Conservation (phyloP, 2,888 invertebrate species). For the Galerucella nymphaeae region DNA sequence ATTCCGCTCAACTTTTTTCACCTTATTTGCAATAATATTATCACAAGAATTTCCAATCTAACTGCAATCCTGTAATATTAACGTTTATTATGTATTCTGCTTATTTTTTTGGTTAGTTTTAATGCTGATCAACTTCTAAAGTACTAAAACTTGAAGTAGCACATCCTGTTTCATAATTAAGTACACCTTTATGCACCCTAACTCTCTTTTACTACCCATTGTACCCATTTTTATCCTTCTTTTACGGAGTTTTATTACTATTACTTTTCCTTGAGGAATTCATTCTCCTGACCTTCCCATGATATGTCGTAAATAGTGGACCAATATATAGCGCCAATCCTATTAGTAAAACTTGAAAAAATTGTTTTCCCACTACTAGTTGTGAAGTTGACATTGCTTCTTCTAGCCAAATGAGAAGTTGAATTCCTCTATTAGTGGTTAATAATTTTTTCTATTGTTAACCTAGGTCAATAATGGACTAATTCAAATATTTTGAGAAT, state of each 20-base stretch:
- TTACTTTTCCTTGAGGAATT: slow-evolving; percentile 21
- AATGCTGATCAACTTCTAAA: slow-evolving; percentile 7
- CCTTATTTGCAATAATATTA: too few species aligned
- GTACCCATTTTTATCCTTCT: slow-evolving; percentile 28
- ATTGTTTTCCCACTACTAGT: too few species aligned
- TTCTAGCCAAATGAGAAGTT: too few species aligned
- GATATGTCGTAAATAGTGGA: slow-evolving; percentile 22
- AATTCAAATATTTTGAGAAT: too few species aligned
- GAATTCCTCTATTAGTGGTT: too few species aligned
- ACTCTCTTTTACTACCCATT: slow-evolving; percentile 29
- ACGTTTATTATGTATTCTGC: slow-evolving; percentile 44
- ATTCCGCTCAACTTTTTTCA: too few species aligned
- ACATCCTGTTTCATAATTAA: slow-evolving; percentile 28
- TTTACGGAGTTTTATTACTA: slow-evolving; percentile 24
- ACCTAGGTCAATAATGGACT: too few species aligned
- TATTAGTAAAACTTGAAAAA: neutral
- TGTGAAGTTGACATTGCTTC: too few species aligned
- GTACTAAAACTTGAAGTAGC: slow-evolving; percentile 24
- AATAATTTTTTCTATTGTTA: too few species aligned
- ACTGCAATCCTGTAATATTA: neutral
- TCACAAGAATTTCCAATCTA: too few species aligned
- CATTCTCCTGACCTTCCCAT: neutral
- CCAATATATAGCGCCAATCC: neutral
- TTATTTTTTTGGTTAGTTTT: neutral
- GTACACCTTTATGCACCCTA: slow-evolving; percentile 29